Percentiles rank a stretch among this genome's conserved stretches.
These are phyloP conservation scores for Epizoanthus stellaris DNA, from an alignment of 92 coral and sea anemone species.

Conservation along the genomic window DNA sequence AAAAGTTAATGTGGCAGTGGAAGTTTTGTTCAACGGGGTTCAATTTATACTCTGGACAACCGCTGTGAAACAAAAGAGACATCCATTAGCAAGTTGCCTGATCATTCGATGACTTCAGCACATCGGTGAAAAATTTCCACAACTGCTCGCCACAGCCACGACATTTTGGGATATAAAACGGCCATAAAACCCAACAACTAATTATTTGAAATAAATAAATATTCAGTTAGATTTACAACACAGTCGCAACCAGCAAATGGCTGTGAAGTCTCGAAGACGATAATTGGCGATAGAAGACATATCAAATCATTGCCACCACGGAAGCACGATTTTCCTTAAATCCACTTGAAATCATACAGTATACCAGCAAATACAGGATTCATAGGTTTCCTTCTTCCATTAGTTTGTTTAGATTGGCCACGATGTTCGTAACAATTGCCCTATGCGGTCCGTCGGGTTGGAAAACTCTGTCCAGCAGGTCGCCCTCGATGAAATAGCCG, in stretches of 20 bases:
- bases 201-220: slow-evolving; percentile 38
- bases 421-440: slow-evolving; percentile 78
- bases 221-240: slow-evolving; percentile 2
- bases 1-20: not conserved
- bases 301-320: not conserved
- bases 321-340: not conserved
- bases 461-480: slow-evolving; percentile 88
- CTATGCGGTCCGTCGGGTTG: slow-evolving; percentile 74
- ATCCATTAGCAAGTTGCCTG: slow-evolving; percentile 3
- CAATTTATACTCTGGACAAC: slow-evolving; percentile 21
- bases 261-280: slow-evolving; percentile 5
- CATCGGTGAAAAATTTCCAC: not conserved
- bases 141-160: not conserved
- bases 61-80: slow-evolving; percentile 29
- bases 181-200: slow-evolving; percentile 1
- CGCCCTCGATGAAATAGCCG: slow-evolving; percentile 91
- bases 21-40: slow-evolving; percentile 3
- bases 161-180: not conserved
- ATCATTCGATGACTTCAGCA: slow-evolving; percentile 13
- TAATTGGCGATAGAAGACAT: not conserved
- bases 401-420: slow-evolving; percentile 84
- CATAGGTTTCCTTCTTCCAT: slow-evolving; percentile 96
- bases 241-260: not conserved
- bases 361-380: slow-evolving; percentile 21
- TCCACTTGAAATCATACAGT: slow-evolving; percentile 11